Base-by-base conservation (phyloP, 2,113 vertebrate species). In the Haemorhous mexicanus region DNA sequence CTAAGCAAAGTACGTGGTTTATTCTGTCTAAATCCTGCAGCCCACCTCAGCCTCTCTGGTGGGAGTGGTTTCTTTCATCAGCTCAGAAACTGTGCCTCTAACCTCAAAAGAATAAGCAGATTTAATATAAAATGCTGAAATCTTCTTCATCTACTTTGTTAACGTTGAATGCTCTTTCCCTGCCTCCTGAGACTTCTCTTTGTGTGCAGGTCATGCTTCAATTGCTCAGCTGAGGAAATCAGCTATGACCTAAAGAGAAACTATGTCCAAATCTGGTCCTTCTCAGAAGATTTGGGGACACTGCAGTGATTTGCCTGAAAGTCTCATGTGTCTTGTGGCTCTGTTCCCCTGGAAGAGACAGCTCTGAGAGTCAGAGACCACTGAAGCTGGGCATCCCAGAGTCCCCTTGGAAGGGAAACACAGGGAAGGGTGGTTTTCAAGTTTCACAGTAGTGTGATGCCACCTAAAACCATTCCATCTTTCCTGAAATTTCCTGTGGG, bases 311-410 rank as follows among this genome's bases (percentile, higher is more conserved):
- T 73, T 83, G 19, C 33, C 32, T 44, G 28, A 21, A 66, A 14
- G 28, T 63, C 27, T 80, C 3, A 0, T 2, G 7, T 24, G 14
- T 55, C 13, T 27, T 80, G 21, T 33, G 11, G 35, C 41, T 49
- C 23, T 59, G 2, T 33, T 18, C 7, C 15, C 30, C 32, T 53
- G n/a, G 13, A 12, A 73, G 30, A 33, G 6, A 39, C 59, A 50
- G 1, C 26, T 62, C 26, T 64, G 32, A 44, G 46, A 22, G 32
- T 8, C 0, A 0, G 64, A 69, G 43, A 20, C 10, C 11, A 28
- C 61, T 15, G 10, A 35, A 70, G 27, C 61, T 74, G 50, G 21
- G 43, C 11, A 41, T 28, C 14, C 8, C 7, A 2, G 32, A n/a
- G 33, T 17, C 13, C 7, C 8, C 30, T 52, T 27, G 33, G 13